Evolutionary conservation across 2,113 vertebrate genomes (phyloP), one percentile per base, ranked within the genome.

Genomic region (Nettapus auritus): DNA sequence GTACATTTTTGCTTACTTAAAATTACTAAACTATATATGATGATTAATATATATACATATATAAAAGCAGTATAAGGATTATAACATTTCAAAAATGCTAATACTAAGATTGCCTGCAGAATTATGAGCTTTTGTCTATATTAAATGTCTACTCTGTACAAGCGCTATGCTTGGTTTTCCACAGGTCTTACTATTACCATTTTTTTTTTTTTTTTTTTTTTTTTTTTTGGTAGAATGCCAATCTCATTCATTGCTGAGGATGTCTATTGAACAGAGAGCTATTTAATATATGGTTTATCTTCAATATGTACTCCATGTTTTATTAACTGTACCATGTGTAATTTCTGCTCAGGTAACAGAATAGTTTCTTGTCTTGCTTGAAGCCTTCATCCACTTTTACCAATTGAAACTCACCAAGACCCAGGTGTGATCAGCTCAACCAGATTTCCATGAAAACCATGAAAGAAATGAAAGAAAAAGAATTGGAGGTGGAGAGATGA

Each of bases 1-100:
- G 40, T 13, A 36, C 1, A 15, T 3, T 34, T 36, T 26, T 60
- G 59, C 15, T 48, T 38, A 53, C 0, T 0, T 56, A 85, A 81
- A 93, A 14, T 15, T 71, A 6, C 52, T 84, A 42, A 83, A 77
- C 2, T 28, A 6, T 15, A 23, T 42, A 14, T 38, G 22, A 56
- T 75, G 21, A 64, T 68, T 68, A 57, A 50, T 17, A 2, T 15
- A 31, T 19, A 23, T 13, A 18, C 8, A 50, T 50, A 31, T 14
- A 36, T 38, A 66, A 83, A 63, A 9, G 3, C 42, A 20, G n/a
- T 48, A 60, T 5, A 53, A 48, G 11, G 7, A 7, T 74, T 64
- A 59, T 64, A 74, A 74, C 5, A 46, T 38, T 66, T 82, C 38
- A 28, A 56, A 89, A 82, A 76, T 26, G 11, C 4, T 48, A 76